These are phyloP conservation scores for Meloidogyne floridensis DNA, from an alignment of 1,140 invertebrate species.

Conservation along the genomic window DNA sequence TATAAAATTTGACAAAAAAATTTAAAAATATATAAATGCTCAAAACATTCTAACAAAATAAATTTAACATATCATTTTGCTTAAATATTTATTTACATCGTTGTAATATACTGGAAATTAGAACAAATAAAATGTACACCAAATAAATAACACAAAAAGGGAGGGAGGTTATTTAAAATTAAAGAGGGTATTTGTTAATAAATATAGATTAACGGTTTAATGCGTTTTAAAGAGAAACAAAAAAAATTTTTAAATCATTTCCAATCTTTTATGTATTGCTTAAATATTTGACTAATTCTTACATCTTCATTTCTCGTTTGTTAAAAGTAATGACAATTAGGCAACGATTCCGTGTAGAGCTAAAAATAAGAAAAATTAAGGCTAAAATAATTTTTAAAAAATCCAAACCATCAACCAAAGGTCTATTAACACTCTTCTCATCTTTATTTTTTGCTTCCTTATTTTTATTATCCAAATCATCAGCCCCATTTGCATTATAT, in stretches of 20 bases:
- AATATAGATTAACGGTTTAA: background rate
- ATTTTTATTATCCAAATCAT: background rate
- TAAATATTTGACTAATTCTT: background rate
- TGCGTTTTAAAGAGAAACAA: too few relatives aligned
- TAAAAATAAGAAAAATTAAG: background rate
- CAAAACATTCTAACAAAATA: background rate
- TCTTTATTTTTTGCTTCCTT: background rate
- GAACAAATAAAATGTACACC: background rate
- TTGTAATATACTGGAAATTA: background rate
- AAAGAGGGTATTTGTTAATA: background rate
- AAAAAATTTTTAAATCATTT: background rate
- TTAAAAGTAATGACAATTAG: background rate
- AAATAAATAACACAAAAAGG: background rate
- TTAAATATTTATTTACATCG: background rate
- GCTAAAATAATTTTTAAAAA: background rate
- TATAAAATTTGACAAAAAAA: too few relatives aligned
- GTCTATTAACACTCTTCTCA: background rate
- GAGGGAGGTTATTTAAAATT: background rate
- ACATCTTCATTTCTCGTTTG: background rate
- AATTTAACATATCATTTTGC: background rate
- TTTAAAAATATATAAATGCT: too few relatives aligned
- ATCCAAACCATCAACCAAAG: background rate
- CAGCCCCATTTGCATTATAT: background rate
- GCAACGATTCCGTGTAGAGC: conserved; percentile 8
- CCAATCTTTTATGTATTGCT: background rate